Percentiles rank a stretch among this genome's conserved stretches.
These are phyloP conservation scores for Tortrix viridana DNA, from an alignment of 2,888 invertebrate genomes.

Conservation along the genomic window DNA sequence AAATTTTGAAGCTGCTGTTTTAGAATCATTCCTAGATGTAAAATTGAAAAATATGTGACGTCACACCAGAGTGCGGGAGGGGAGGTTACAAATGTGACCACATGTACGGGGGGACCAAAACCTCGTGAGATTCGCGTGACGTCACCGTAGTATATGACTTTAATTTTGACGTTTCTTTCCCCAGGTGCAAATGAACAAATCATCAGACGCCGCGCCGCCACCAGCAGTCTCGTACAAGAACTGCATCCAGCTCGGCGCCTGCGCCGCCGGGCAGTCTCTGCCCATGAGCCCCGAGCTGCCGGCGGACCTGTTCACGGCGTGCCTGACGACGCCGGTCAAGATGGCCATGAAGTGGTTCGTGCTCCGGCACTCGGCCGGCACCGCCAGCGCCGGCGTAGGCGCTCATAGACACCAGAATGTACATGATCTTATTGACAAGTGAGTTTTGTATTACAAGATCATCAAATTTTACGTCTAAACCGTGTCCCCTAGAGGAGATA, in stretches of 20 bases:
- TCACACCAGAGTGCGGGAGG: too few relatives aligned
- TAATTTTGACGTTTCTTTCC: not conserved
- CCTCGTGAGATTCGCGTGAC: too few relatives aligned
- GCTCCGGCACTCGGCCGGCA: conserved; percentile 90
- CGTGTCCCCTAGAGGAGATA: too few relatives aligned
- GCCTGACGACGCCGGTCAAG: conserved; percentile 99
- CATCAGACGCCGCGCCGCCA: conserved; percentile 42
- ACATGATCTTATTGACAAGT: conserved; percentile 96
- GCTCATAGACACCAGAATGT: conserved; percentile 60
- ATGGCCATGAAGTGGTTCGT: conserved; percentile 98
- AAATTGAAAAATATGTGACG: too few relatives aligned
- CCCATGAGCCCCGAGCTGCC: conserved; percentile 99
- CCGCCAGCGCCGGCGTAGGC: conserved; percentile 88
- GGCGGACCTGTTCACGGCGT: conserved; percentile 98
- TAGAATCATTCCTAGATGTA: too few relatives aligned
- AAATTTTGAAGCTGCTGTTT: too few relatives aligned
- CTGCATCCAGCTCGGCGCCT: conserved; percentile 98
- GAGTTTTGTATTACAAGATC: conserved; percentile 78
- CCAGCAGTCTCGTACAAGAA: conserved; percentile 89
- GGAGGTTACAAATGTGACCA: too few relatives aligned
- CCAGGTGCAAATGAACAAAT: conserved; percentile 30
- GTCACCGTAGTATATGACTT: too few relatives aligned
- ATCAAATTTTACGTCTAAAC: too few relatives aligned
- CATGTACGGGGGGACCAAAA: too few relatives aligned
- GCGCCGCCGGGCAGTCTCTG: conserved; percentile 95